phyloP scores from a whole-genome alignment of 2,888 invertebrate genomes.

The Copidosoma aretas region DNA sequence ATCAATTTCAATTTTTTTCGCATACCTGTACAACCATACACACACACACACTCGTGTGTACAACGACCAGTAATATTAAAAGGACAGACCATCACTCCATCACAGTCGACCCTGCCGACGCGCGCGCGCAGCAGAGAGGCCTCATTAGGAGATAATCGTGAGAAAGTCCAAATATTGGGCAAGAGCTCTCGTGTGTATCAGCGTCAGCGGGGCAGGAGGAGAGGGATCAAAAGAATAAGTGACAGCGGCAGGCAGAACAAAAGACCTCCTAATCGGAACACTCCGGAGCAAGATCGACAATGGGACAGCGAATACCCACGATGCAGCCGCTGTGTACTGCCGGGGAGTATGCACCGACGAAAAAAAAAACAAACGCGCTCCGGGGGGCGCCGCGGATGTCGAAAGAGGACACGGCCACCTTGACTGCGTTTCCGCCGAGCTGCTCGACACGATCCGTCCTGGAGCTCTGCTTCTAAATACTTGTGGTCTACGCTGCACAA shows the following conservation, averaged over 20 bases:
- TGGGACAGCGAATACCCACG: constrained; percentile 1
- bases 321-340: not conserved
- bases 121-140: not conserved
- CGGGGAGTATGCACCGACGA: constrained; percentile 1
- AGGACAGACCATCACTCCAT: not conserved
- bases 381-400: constrained; percentile 6
- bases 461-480: not conserved
- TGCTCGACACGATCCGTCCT: too few relatives aligned
- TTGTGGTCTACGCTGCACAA: constrained; percentile 13
- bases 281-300: constrained; percentile 9
- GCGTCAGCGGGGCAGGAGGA: not conserved
- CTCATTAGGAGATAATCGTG: constrained; percentile 23
- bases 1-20: too few relatives aligned
- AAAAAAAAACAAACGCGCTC: not conserved
- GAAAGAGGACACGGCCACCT: constrained; percentile 28
- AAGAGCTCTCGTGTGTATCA: not conserved
- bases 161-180: constrained; percentile 28
- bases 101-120: not conserved
- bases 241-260: not conserved
- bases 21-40: too few relatives aligned
- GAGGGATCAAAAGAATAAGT: constrained; percentile 2
- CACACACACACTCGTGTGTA: too few relatives aligned
- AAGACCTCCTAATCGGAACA: not conserved
- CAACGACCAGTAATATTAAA: not conserved
- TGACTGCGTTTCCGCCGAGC: constrained; percentile 1